A percentile compares a stretch with the other conserved stretches of the same genome.
Evolutionary conservation across 2,113 vertebrate species (phyloP).

Genomic region (Camelus dromedarius): DNA sequence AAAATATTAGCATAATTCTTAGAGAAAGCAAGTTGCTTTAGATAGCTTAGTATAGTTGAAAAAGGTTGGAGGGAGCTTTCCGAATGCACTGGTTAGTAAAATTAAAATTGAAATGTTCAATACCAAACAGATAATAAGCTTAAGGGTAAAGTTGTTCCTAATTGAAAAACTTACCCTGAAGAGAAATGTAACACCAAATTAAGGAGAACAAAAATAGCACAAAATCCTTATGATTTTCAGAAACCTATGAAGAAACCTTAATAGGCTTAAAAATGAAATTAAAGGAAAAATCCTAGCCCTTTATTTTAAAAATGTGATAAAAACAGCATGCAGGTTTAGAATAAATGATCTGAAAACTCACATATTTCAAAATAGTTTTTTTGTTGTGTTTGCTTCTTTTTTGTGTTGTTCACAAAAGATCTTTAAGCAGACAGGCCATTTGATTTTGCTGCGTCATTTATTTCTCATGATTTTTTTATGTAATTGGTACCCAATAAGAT

Average conservation of each 20-base stretch:
- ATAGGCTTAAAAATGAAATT: conserved; percentile 9
- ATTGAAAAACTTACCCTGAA: conserved; percentile 62
- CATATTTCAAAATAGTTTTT: not conserved
- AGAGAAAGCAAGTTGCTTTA: conserved; percentile 45
- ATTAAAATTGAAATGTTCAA: conserved; percentile 52
- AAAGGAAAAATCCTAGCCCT: not conserved
- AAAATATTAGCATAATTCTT: conserved; percentile 51
- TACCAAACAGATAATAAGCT: conserved; percentile 45
- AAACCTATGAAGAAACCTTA: not conserved
- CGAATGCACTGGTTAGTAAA: conserved; percentile 52
- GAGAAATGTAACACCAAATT: conserved; percentile 50
- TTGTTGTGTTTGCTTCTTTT: not conserved
- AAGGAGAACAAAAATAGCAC: conserved; percentile 27
- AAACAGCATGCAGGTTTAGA: not conserved
- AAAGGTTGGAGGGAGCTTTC: not conserved
- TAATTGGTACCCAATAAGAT: not conserved
- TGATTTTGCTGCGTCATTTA: not conserved
- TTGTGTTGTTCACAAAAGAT: not conserved
- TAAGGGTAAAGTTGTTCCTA: conserved; percentile 42
- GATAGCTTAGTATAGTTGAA: not conserved
- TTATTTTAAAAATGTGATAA: not conserved
- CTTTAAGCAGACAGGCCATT: not conserved
- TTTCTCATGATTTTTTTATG: not conserved
- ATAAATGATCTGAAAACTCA: not conserved
- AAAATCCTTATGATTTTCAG: conserved; percentile 37